Percentiles rank a stretch among this genome's conserved stretches.
Evolutionary conservation across 1,140 invertebrate species (phyloP).

Genomic region (Antheraea pernyi): DNA sequence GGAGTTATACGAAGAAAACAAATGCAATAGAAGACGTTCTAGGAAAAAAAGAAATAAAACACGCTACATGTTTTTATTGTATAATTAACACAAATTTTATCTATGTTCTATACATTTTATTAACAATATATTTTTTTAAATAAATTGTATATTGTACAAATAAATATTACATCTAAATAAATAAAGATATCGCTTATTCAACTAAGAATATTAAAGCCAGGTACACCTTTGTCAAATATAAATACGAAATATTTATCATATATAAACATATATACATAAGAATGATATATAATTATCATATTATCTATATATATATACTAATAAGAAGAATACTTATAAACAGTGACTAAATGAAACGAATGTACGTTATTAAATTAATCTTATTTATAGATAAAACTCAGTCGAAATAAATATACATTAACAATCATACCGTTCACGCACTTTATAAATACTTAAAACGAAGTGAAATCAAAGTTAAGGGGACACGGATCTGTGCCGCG

Average conservation of each 20-base stretch:
- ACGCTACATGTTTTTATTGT: conserved; percentile 34
- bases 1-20: too few relatives aligned
- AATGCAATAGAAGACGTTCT: too few relatives aligned
- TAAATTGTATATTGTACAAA: not conserved
- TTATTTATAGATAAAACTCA: conserved; percentile 39
- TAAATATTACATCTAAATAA: conserved; percentile 4
- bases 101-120: not conserved
- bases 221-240: conserved; percentile 28
- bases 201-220: conserved; percentile 71
- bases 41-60: conserved; percentile 27
- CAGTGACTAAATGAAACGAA: conserved; percentile 3
- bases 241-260: conserved; percentile 24
- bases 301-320: conserved; percentile 28
- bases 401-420: conserved; percentile 22
- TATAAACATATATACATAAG: conserved; percentile 29
- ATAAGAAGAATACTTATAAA: conserved; percentile 7
- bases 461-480: conserved; percentile 60
- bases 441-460: conserved; percentile 39
- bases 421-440: conserved; percentile 47
- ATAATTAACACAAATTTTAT: conserved; percentile 32
- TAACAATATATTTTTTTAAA: not conserved
- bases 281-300: conserved; percentile 26
- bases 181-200: conserved; percentile 4
- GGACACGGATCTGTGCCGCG: conserved; percentile 50
- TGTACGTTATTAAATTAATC: conserved; percentile 14